Base-by-base conservation (phyloP, 2,113 vertebrate genomes). In the Misgurnus mizolepis region DNA sequence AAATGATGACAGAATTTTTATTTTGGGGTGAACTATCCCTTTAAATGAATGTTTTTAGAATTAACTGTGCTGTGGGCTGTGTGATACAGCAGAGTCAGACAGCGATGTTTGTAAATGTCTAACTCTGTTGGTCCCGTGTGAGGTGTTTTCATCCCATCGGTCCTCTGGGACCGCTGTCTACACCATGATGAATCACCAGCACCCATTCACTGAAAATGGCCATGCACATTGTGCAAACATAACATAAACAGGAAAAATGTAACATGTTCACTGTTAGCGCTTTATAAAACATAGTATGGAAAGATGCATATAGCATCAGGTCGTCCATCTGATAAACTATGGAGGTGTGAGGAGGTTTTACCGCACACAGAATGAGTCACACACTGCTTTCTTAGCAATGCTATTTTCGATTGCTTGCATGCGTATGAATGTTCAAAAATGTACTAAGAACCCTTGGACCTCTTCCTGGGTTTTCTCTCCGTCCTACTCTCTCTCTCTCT, bases 151-250 rank as follows among this genome's bases (percentile, higher is more conserved):
- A 43, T 73, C n/a, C 10, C 76, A 49, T 78, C 3, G 10, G 66
- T 67, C 68, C 71, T 41, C 0, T 11, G 73, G 80, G 82, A 0
- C 2, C 0, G 70, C 79, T 85, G 88, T 88, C 85, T 85, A 66
- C 55, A 39, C 78, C 67, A 79, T 87, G 86, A 92, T 89, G 79
- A 88, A 90, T 82, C 76, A 81, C 68, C 5, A 67, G 78, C 82
- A 45, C 45, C 43, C 45, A 84, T 79, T 78, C 79, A 68, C 68
- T 81, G 78, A 8, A 58, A 58, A 56, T 17, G 15, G 14, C 15
- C 4, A 15, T 15, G 15, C 53, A n/a, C 45, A 47, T 8, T 7
- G 45, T 3, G 45, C 50, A 53, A 15, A 56, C 34, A 68, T 40
- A 55, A 65, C 34, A 39, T 62, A 6, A 82, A 39, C 56, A 78